Evolutionary conservation across 2,113 vertebrate genomes (phyloP).

Genomic region (Talpa occidentalis): DNA sequence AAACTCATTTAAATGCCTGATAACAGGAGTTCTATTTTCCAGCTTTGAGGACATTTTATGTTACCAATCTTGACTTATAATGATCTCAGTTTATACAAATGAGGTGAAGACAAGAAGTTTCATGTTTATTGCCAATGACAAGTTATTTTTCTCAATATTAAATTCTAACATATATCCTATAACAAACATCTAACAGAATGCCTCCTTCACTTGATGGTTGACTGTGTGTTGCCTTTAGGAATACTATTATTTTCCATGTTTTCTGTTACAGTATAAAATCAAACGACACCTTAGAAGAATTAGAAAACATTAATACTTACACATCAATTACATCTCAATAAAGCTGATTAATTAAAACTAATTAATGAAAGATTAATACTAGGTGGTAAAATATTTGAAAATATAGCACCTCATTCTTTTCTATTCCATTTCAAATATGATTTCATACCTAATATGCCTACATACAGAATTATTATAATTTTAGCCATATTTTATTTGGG

Average conservation of each 20-base stretch:
- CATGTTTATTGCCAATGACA: conserved; percentile 46
- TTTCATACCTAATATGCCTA: background rate
- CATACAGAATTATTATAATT: conserved; percentile 8
- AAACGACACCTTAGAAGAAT: conserved; percentile 28
- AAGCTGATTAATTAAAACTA: background rate
- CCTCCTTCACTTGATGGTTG: conserved; percentile 11
- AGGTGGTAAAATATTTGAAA: background rate
- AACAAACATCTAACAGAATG: conserved; percentile 27
- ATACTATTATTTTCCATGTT: background rate
- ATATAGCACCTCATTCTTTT: background rate
- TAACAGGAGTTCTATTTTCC: background rate
- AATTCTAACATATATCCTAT: conserved; percentile 54
- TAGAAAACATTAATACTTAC: background rate
- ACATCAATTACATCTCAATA: background rate
- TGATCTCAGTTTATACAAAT: conserved; percentile 30
- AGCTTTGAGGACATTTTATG: conserved; percentile 29
- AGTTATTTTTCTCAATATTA: conserved; percentile 62
- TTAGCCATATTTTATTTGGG: conserved; percentile 24
- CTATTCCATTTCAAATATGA: conserved; percentile 42
- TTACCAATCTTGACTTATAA: conserved; percentile 35
- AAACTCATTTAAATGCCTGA: conserved; percentile 30
- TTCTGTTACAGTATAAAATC: conserved; percentile 50
- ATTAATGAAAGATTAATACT: background rate
- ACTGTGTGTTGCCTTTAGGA: background rate
- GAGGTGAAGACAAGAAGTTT: background rate